Evolutionary conservation across 2,888 invertebrate species (phyloP).

Genomic region (Brachycybe producta): DNA sequence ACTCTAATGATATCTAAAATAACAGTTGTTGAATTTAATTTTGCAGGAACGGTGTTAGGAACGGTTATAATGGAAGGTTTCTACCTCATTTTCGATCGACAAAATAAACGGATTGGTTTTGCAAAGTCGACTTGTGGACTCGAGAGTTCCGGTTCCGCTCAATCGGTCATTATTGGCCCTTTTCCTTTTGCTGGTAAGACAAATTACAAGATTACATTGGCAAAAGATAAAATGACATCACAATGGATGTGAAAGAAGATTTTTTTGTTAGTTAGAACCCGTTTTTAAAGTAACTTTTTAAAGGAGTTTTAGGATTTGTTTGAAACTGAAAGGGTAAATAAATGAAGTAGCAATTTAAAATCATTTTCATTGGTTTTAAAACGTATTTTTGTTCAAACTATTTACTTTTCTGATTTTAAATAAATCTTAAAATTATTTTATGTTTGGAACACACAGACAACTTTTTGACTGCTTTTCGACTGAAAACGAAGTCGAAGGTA

Average conservation of each 20-base stretch:
- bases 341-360: neutral
- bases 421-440: too few relatives aligned
- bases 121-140: conserved; percentile 29
- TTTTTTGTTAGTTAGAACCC: too few relatives aligned
- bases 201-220: neutral
- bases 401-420: too few relatives aligned
- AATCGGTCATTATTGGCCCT: conserved; percentile 15
- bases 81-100: conserved; percentile 35
- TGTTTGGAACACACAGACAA: too few relatives aligned
- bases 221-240: too few relatives aligned
- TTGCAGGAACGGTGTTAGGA: conserved; percentile 32
- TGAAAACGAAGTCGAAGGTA: too few relatives aligned
- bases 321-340: too few relatives aligned
- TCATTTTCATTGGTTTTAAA: neutral
- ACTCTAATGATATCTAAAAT: neutral
- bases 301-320: too few relatives aligned
- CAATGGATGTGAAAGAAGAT: too few relatives aligned
- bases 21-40: neutral
- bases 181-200: conserved; percentile 13
- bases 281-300: too few relatives aligned
- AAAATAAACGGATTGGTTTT: conserved; percentile 31
- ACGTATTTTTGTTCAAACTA: neutral
- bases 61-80: conserved; percentile 36
- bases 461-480: too few relatives aligned
- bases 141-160: neutral